Evolutionary conservation across 2,797 vertebrate genomes (phyloP).

Genomic region (Erithacus rubecula): DNA sequence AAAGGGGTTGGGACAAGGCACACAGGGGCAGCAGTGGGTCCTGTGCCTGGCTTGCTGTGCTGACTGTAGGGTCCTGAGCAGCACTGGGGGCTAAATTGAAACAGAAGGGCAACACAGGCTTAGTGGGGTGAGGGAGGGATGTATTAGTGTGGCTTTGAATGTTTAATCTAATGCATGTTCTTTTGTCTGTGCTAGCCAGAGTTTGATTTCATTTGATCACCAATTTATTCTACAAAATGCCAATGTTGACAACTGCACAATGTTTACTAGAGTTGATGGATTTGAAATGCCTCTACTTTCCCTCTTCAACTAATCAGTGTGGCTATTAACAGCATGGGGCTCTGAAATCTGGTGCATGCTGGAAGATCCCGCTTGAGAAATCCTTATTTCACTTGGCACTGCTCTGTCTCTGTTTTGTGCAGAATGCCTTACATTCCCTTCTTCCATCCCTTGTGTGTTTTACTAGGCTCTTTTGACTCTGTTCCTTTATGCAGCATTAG

Average conservation of each 20-base stretch:
- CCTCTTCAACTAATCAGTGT: background rate
- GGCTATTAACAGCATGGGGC: conserved; percentile 35
- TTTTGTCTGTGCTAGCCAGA: background rate
- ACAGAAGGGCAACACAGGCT: background rate
- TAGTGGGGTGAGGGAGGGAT: background rate
- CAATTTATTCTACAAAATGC: background rate
- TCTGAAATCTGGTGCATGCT: background rate
- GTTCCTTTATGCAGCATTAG: background rate
- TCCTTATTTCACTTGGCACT: background rate
- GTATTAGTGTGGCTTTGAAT: background rate
- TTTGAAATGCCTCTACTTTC: background rate
- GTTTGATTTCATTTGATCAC: background rate
- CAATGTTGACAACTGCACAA: background rate
- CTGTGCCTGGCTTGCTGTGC: background rate
- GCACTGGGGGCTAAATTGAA: background rate
- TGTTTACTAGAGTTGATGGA: background rate
- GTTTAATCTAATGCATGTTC: background rate
- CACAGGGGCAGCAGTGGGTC: background rate
- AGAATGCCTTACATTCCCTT: background rate
- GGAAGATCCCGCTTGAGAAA: background rate
- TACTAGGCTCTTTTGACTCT: background rate
- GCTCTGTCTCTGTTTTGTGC: background rate
- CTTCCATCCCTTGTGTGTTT: background rate
- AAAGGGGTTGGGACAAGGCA: background rate
- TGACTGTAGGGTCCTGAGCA: background rate